These are phyloP conservation scores for Eurytoma adleriae DNA, from an alignment of 2,888 invertebrate genomes.

Conservation along the genomic window DNA sequence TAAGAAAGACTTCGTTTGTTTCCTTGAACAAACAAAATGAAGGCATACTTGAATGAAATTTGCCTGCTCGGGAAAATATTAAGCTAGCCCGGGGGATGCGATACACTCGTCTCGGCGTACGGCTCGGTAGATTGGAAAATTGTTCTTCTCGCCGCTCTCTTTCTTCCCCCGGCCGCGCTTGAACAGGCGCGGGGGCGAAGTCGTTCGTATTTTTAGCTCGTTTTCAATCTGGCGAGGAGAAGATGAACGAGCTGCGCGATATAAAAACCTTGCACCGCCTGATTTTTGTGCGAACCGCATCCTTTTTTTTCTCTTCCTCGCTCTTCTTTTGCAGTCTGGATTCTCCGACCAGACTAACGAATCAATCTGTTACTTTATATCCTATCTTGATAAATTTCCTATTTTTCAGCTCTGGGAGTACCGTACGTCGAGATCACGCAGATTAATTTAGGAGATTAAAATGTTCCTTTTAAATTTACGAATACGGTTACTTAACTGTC, in stretches of 20 bases:
- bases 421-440: no score
- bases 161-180: neutral
- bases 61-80: constrained; percentile 14
- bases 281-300: neutral
- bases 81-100: neutral
- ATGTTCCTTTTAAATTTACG: no score
- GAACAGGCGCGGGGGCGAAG: neutral
- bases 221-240: constrained; percentile 26
- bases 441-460: no score
- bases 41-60: neutral
- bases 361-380: constrained; percentile 17
- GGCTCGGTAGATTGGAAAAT: constrained; percentile 39
- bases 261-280: constrained; percentile 7
- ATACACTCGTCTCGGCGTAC: constrained; percentile 10
- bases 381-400: neutral
- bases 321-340: neutral
- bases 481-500: no score
- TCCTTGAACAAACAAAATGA: neutral
- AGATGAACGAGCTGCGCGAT: constrained; percentile 23
- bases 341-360: constrained; percentile 11
- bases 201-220: constrained; percentile 24
- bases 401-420: neutral
- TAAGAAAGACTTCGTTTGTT: neutral
- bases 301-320: neutral
- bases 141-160: constrained; percentile 13